phyloP scores from a whole-genome alignment of 2,113 vertebrate genomes.

The Pluvianellus socialis region DNA sequence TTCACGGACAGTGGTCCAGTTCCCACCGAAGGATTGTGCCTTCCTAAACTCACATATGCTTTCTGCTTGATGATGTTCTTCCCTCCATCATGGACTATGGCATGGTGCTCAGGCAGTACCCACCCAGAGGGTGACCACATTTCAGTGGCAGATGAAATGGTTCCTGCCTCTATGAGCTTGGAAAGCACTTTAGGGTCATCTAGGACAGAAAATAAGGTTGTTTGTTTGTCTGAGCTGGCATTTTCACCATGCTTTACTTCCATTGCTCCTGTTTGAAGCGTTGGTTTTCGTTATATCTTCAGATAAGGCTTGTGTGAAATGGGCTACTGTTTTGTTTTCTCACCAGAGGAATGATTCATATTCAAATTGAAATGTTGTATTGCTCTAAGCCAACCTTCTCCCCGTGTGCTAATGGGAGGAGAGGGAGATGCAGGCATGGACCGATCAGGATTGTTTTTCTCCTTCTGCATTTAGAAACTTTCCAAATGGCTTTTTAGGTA shows the following conservation, averaged over 20 bases:
- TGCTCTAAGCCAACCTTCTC: slow-evolving; percentile 24
- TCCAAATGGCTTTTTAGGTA: slow-evolving; percentile 41
- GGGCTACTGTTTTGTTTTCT: slow-evolving; percentile 29
- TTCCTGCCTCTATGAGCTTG: background rate
- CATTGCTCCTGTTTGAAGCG: background rate
- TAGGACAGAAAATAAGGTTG: background rate
- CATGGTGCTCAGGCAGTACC: background rate
- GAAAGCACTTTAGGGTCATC: background rate
- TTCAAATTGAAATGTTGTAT: slow-evolving; percentile 1
- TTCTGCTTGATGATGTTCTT: background rate
- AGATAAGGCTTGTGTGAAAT: background rate
- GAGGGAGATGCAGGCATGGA: background rate
- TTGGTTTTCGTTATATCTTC: background rate
- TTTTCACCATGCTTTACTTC: background rate
- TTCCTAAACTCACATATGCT: background rate
- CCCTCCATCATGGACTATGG: background rate
- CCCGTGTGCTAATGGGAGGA: background rate
- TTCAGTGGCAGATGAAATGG: background rate
- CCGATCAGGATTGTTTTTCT: background rate
- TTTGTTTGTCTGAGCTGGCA: background rate
- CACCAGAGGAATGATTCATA: slow-evolving; percentile 50
- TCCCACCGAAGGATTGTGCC: background rate
- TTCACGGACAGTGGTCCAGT: background rate
- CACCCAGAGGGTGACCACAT: background rate
- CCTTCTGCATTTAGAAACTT: slow-evolving; percentile 24